Evolutionary conservation across 1,140 invertebrate species (phyloP), one percentile per base, ranked within the genome.

Genomic region (Drosophila mayri): DNA sequence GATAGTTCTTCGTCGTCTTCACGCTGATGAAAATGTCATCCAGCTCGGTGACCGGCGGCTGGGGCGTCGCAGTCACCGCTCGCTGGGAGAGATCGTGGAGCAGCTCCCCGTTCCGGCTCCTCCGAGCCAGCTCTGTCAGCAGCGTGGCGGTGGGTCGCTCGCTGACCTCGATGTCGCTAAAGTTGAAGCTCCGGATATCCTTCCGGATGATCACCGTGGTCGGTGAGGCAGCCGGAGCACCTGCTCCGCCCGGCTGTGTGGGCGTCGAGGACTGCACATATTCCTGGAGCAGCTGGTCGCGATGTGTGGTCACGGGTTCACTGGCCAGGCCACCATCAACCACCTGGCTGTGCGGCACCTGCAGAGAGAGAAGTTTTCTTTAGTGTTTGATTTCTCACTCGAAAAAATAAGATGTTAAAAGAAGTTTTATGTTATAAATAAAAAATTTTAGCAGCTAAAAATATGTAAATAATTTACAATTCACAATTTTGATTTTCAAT

Each of bases 21-120:
- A 99, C 97, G 93, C 97, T 98, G 92, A 99, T 97, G 93, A 98
- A 99, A 79, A 99, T 94, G 93, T 98, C 97, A 92, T 97, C 94
- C 65, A 98, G 94, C 58, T 94, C 95, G 46, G 96, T 96, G 54
- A 95, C 94, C 77, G 95, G 95, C 74, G 94, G 95, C 79, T 94
- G 94, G 82, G 94, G 94, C 76, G 95, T 96, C 44, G 88, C 92
- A 16, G 92, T 92, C 43, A 92, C 35, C 20, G 91, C 90, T 37
- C 91, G 72, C 59, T 92, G 91, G 38, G 87, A 91, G 41, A 92
- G 58, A 79, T 92, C 91, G 54, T 77, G 90, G 50, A 92, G 61
- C 62, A 92, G 72, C 47, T 92, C 88, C 9, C 86, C 86, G 14
- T 92, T 92, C 0, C 91, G 90, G 54, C 90, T 86, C 35, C 90